Base-by-base conservation (phyloP, 1,140 invertebrate species). In the Theocolax elegans region DNA sequence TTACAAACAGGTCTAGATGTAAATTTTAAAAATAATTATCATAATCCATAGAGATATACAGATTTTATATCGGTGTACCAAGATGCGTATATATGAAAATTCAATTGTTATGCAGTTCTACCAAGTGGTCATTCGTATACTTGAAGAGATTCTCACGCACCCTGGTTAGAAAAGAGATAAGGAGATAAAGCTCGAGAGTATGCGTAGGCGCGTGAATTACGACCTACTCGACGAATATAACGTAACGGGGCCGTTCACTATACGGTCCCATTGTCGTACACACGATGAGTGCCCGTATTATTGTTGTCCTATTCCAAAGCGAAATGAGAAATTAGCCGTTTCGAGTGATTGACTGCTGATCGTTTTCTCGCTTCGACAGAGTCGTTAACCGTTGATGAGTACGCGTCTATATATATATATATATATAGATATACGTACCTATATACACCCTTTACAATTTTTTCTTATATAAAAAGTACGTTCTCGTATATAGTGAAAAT, bases 221-320 rank as follows among this genome's bases (percentile, higher is more conserved):
- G 71, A 72, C 74, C 72, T 71, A 72, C 63, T 65, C 67, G 71
- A 29, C 75, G 66, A 60, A 69, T 48, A 72, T 74, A 71, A 73
- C 65, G 49, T 70, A 66, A 62, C 59, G 59, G 62, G 29, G 13
- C 58, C 29, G n/a, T 3, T 27, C 12, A n/a, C n/a, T n/a, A n/a
- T 7, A 2, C 44, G 27, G 46, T 35, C 44, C 59, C 29, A 67
- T 21, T 68, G 46, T 56, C 56, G 67, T 51, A 21, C n/a, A 21
- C 62, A 64, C n/a, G n/a, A n/a, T n/a, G 73, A 72, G 27, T 23
- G 21, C 19, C 62, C 59, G 35, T 63, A 62, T 73, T 71, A 68
- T 35, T 68, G 70, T 53, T 63, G 49, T 66, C 67, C 17, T 12
- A 12, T 54, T 27, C 13, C 17, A 0, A 17, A n/a, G 27, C 12